Base-by-base conservation (phyloP, 2,888 invertebrate genomes). In the Pherbina coryleti region DNA sequence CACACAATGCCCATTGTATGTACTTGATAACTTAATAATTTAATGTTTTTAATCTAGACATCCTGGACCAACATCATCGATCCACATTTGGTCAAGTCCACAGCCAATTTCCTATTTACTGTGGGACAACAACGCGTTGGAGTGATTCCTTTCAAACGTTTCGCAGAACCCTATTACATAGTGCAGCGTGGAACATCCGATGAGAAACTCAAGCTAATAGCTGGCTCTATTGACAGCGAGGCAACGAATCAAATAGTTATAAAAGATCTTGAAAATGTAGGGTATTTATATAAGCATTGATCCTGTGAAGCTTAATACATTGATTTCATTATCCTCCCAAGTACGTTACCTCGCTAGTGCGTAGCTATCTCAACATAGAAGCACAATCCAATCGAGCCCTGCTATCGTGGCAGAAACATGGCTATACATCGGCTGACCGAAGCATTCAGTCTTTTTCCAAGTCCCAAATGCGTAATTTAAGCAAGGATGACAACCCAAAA, bases 311-410 rank as follows among this genome's bases (percentile, higher is more conserved):
- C 37, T 53, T 19, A 62, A 66, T 69, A 53, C 31, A 44, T 44
- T 22, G 60, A 55, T 78, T 69, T 70, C 4, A 49, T 28, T 64
- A n/a, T 31, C 84, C 81, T 62, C 88, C 86, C 84, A 90, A 94
- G 92, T 95, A 94, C 86, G 93, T 95, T 80, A 94, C 94, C 86
- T 93, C 94, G 81, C 93, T 95, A 84, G 93, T 95, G 0, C 94
- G 94, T 44, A 94, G 95, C 0, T 95, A 94, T 86, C 92, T 95
- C 87, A 93, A 93, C 86, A 92, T 93, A 55, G 91, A 94, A 82
- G 93, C 93, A 51, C 91, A 90, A 81, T 90, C 90, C 76, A 91
- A 91, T 17, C 88, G 90, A 17, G 91, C 91, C 80, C 92, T 91
- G 82, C 90, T 91, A 83, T 92, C 91, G 44, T 93, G 93, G 93